Evolutionary conservation across 2,113 vertebrate genomes (phyloP), one percentile per base, ranked within the genome.

Genomic region (Collichthys lucidus): DNA sequence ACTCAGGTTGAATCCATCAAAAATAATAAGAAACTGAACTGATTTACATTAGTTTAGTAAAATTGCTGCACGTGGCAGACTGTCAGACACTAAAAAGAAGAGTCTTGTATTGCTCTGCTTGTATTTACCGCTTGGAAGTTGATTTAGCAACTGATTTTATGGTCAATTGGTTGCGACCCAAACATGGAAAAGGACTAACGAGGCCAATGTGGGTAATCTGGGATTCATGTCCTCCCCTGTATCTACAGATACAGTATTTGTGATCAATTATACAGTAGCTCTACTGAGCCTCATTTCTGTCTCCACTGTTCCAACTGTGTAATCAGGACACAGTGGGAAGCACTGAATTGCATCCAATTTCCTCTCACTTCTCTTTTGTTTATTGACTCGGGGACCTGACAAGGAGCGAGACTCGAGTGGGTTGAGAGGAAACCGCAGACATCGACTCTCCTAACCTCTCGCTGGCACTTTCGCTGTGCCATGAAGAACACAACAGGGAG

Each of bases 311-410:
- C 76, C 47, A 68, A 70, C 59, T 73, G 68, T 88, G 88, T 88
- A 92, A 92, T 92, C 86, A 88, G 83, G 77, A 79, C 83, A 69
- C 84, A 84, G 89, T 68, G 31, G 84, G 80, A 86, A 79, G 74
- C 77, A 56, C 35, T 57, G 83, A 85, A 85, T 88, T 86, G 31
- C 74, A 85, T 87, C 78, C 84, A 88, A 88, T 91, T 91, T 90
- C 74, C 80, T 85, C 82, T 82, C 35, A 49, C 84, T 81, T 85
- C 72, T 83, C 42, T 88, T 88, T 87, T 86, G 83, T 90, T 84
- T 89, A 84, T 85, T 82, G 82, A 89, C 82, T 84, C 4, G 1
- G 84, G 76, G 59, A 86, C 85, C 79, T 78, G 79, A 82, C 67
- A 59, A 83, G 61, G 76, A 89, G 84, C 42, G 63, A 72, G 69